phyloP scores from a whole-genome alignment of 2,113 vertebrate species.

The Paradoxurus hermaphroditus region DNA sequence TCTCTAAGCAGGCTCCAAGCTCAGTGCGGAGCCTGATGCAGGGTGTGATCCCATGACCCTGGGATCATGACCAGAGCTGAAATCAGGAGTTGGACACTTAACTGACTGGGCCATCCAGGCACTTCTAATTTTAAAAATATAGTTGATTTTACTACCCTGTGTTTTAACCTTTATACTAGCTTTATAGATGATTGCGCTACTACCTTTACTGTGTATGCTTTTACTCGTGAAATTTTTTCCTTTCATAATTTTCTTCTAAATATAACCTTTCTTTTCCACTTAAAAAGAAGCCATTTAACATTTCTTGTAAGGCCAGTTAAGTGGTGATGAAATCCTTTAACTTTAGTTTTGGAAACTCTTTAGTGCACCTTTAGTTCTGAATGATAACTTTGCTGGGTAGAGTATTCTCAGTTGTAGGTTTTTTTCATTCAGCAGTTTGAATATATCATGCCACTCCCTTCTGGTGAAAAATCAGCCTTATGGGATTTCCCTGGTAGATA shows the following conservation, averaged over 20 bases:
- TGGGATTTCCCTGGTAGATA: background rate
- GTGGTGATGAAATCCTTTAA: background rate
- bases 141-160: background rate
- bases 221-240: background rate
- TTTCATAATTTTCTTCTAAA: background rate
- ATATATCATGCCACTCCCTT: background rate
- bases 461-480: background rate
- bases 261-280: background rate
- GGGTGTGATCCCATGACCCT: no score
- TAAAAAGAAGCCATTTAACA: background rate
- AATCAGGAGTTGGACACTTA: no score
- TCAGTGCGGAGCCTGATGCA: no score
- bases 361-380: background rate
- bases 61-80: no score
- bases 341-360: background rate
- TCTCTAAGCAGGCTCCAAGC: no score
- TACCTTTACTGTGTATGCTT: background rate
- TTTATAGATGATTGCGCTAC: background rate
- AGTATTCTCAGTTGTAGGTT: background rate
- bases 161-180: background rate
- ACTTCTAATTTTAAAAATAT: background rate
- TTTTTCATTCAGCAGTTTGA: background rate
- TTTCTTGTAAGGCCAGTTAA: background rate
- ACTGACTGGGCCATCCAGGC: no score
- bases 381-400: background rate